These are phyloP conservation scores for Chelidonichthys spinosus DNA, from an alignment of 2,797 vertebrate genomes.

Conservation along the genomic window DNA sequence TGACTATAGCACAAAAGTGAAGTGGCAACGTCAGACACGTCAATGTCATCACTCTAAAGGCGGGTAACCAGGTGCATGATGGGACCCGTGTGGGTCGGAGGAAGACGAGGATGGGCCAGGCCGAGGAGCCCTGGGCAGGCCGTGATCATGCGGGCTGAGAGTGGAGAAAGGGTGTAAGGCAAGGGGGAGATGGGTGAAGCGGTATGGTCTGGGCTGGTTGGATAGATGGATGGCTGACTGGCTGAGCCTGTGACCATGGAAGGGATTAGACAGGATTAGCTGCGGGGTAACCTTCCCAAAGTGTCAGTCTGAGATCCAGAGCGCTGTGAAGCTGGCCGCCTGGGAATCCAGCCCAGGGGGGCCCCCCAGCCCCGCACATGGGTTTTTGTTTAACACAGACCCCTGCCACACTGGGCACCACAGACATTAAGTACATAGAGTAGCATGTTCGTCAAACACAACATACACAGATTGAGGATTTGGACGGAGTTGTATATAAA, in stretches of 20 bases:
- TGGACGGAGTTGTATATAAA: neutral
- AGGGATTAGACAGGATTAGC: conserved; percentile 85
- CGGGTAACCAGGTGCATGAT: neutral
- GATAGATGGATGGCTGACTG: conserved; percentile 47
- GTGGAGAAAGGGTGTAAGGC: conserved; percentile 42
- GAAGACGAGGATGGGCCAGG: conserved; percentile 34
- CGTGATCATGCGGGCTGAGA: conserved; percentile 39
- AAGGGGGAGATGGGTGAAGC: conserved; percentile 65
- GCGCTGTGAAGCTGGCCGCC: conserved; percentile 78
- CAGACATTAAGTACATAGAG: conserved; percentile 51
- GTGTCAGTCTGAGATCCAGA: conserved; percentile 82
- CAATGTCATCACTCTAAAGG: neutral
- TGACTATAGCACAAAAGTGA: neutral
- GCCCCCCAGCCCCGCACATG: conserved; percentile 47
- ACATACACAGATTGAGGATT: neutral
- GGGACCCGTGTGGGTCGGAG: conserved; percentile 5
- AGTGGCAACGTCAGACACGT: neutral
- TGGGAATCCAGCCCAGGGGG: conserved; percentile 75
- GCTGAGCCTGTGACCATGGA: conserved; percentile 82
- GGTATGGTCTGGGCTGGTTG: conserved; percentile 52
- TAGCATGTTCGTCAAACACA: conserved; percentile 31
- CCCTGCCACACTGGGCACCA: conserved; percentile 52
- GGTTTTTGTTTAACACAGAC: conserved; percentile 71
- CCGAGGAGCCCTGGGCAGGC: neutral
- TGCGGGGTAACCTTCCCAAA: conserved; percentile 84